Percentiles rank a stretch among this genome's conserved stretches.
Conservation (phyloP, 2,888 invertebrate genomes). For the Dyspetes luteomarginatus region DNA sequence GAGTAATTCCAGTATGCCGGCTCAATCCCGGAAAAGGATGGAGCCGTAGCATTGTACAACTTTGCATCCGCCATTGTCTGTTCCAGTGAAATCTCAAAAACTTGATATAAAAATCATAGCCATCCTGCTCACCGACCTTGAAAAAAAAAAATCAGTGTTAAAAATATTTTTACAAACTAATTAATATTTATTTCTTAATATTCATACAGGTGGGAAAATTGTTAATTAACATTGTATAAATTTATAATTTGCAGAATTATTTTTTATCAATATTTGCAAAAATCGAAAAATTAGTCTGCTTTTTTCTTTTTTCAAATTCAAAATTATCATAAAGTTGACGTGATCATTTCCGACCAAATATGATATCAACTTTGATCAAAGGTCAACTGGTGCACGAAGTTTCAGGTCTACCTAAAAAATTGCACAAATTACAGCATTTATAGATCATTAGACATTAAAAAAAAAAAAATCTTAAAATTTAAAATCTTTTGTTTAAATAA, state of each 20-base stretch:
- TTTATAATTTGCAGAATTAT: slow-evolving; percentile 44
- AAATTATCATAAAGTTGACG: too few species aligned
- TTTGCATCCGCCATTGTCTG: slow-evolving; percentile 74
- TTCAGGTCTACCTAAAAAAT: too few species aligned
- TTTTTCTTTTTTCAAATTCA: too few species aligned
- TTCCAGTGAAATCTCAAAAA: slow-evolving; percentile 17
- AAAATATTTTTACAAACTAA: not conserved
- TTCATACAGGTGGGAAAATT: not conserved
- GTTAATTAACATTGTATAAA: not conserved
- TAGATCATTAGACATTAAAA: not conserved
- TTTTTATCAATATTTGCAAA: not conserved
- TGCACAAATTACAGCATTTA: too few species aligned
- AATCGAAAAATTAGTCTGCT: too few species aligned
- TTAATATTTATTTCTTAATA: too few species aligned
- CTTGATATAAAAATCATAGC: slow-evolving; percentile 64
- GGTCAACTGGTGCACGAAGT: too few species aligned
- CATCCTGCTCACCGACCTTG: slow-evolving; percentile 66
- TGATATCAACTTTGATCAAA: too few species aligned
- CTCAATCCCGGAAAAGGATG: slow-evolving; percentile 76
- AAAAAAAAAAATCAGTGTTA: slow-evolving; percentile 51
- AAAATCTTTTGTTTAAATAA: too few species aligned
- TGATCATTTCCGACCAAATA: too few species aligned
- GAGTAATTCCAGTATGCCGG: slow-evolving; percentile 86
- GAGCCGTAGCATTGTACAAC: slow-evolving; percentile 73
- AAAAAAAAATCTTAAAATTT: too few species aligned